Conservation (phyloP, 2,797 vertebrate species). For the Valencia hispanica region DNA sequence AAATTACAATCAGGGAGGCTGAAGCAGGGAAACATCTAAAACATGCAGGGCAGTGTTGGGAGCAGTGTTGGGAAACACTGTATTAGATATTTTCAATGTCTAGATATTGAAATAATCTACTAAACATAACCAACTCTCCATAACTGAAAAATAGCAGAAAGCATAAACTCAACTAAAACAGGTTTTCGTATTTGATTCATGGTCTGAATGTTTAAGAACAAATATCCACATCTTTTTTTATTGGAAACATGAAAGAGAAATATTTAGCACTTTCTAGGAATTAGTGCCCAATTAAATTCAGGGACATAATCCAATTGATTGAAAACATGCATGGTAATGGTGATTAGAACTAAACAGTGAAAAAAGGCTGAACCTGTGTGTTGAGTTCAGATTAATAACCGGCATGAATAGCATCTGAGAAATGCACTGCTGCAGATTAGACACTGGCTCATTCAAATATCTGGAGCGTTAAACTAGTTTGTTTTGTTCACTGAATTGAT, state of each 20-base stretch:
- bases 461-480: slow-evolving; percentile 17
- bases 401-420: not conserved
- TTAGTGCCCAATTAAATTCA: not conserved
- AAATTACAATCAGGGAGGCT: too few species aligned
- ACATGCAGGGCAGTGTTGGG: too few species aligned
- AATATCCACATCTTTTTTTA: not conserved
- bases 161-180: not conserved
- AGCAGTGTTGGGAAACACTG: too few species aligned
- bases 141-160: not conserved
- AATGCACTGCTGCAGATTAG: not conserved
- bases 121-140: not conserved
- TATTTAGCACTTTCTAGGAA: not conserved
- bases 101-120: not conserved
- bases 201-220: not conserved
- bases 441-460: slow-evolving; percentile 15
- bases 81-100: not conserved
- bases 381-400: slow-evolving; percentile 4
- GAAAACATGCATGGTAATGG: not conserved
- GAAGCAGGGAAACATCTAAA: too few species aligned
- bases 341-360: not conserved
- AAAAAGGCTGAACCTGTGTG: not conserved
- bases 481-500: slow-evolving; percentile 9
- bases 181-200: not conserved
- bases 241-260: not conserved
- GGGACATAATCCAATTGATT: not conserved